Evolutionary conservation across 2,888 invertebrate genomes (phyloP), one percentile per base, ranked within the genome.

Genomic region (Dendrolimus pini): DNA sequence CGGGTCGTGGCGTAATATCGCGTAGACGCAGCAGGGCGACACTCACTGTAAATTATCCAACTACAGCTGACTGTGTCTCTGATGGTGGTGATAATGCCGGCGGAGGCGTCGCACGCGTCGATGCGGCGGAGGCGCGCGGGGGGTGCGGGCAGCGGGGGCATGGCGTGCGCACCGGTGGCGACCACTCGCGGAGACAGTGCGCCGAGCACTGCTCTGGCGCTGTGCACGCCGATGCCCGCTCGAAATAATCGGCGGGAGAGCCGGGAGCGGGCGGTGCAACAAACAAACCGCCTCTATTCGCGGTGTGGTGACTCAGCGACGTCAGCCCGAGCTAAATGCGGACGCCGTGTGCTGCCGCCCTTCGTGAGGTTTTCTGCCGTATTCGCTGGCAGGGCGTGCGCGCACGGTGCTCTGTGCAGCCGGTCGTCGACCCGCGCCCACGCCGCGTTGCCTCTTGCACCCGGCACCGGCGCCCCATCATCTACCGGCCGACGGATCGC

Each of bases 1-100:
- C 10, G 9, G 47, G 9, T 47, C 9, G 58, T 62, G 59, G 61
- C 56, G 60, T 62, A 55, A 59, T 55, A 60, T 57, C 68, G 55
- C 56, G 62, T 52, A 60, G 52, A 55, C 60, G 59, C 64, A 64
- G 62, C 61, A 65, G 66, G 63, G 62, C 70, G 81, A 86, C 85
- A 90, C 91, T 93, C 94, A 93, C 94, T 94, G 89, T 94, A 94
- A 82, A 94, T 93, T 88, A 94, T 94, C 94, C 94, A 94, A 91
- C 94, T 94, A 85, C 94, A 93, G 89, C 93, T 94, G 84, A 94
- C 91, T 67, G 87, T 93, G 88, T 94, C 93, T 78, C 93, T 93
- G 82, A 92, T 83, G 78, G 93, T 91, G 79, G 92, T 92, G 83
- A 93, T 91, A 80, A 93, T 84, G 76, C 88, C 89, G 70, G 89